Base-by-base conservation (phyloP, 2,888 invertebrate species). In the Chironomus riparius region DNA sequence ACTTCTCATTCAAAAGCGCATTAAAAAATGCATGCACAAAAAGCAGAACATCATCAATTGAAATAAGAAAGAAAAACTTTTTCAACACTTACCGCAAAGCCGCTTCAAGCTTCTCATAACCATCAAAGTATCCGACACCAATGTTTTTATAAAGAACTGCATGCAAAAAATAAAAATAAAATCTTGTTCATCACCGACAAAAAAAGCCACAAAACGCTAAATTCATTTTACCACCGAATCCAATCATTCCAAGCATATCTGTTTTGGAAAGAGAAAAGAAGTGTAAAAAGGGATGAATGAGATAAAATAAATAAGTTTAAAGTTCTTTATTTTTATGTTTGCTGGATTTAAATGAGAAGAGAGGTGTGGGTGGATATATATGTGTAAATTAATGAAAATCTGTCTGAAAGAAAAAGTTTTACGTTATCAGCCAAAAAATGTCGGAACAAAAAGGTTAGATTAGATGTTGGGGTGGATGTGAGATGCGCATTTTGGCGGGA, bases 211-310 rank as follows among this genome's bases (percentile, higher is more conserved):
- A 68, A 74, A 47, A n/a, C 47, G 68, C 28, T 68, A 65, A 65
- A 22, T 22, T 62, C 22, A 62, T 15, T 24, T 74, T 28, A 74
- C 74, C 89, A 89, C 73, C 87, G 86, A 68, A 89, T 82, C 0
- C 74, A 48, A 89, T 81, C 89, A 89, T 89, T 13, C 89, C 89
- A 77, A 89, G 83, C 81, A 89, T 85, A 5, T 89, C 88, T 0
- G 89, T 56, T n/a, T n/a, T 5, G 15, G 56, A 56, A 10, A 56
- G 56, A 56, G 28, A 56, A 3, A 15, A 87, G 4, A 86, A 24
- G 77, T 79, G 79, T 22, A 80, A 71, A 24, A 79, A 77, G 3
- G 75, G 77, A 2, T 79, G 76, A 21, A 80, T 68, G 69, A 77
- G 78, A 70, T 81, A 81, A 10, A 56, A 38, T 38, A 38, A 38